These are phyloP conservation scores for Adoxophyes honmai DNA, from an alignment of 1,140 invertebrate species.

Conservation along the genomic window DNA sequence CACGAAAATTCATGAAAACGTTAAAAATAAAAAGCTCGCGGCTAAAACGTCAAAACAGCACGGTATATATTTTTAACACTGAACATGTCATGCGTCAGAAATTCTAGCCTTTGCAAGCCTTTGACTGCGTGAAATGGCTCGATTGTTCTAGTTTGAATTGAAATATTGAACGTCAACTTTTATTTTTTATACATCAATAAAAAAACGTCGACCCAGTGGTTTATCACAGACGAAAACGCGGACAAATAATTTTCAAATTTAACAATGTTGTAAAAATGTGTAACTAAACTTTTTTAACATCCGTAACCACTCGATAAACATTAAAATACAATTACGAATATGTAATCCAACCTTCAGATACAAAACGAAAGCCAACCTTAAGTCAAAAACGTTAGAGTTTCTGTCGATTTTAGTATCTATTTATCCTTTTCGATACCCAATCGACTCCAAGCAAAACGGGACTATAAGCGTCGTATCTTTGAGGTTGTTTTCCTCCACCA, in stretches of 20 bases:
- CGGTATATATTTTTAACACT: slow-evolving; percentile 7
- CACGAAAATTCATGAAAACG: background rate
- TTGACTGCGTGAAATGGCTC: background rate
- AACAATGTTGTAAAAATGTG: too few species aligned
- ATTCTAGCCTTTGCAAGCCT: background rate
- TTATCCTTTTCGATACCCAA: slow-evolving; percentile 49
- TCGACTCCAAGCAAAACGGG: slow-evolving; percentile 25
- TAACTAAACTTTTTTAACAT: slow-evolving; percentile 23
- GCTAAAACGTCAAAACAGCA: slow-evolving; percentile 1
- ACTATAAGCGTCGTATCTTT: slow-evolving; percentile 20
- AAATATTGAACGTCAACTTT: background rate
- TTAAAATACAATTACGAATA: slow-evolving; percentile 63
- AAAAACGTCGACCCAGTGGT: background rate
- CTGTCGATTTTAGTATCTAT: too few species aligned
- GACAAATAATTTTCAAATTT: background rate
- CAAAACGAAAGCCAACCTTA: too few species aligned
- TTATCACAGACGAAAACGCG: background rate
- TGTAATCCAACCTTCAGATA: slow-evolving; percentile 34
- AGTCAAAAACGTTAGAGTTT: too few species aligned
- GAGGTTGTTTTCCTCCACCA: background rate
- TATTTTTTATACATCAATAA: background rate
- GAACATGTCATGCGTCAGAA: slow-evolving; percentile 2
- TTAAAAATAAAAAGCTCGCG: background rate
- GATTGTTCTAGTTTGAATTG: background rate
- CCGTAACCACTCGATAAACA: slow-evolving; percentile 46